A percentile compares a stretch with the other conserved stretches of the same genome.
Evolutionary conservation across 2,113 vertebrate genomes (phyloP).

Genomic region (Danio rerio): GRCz12tu NC_133188.1:27333501-27334000

Average conservation of each 20-base stretch:
- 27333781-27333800: neutral
- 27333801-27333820: neutral
- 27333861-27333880: neutral
- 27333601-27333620: neutral
- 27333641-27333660: conserved; percentile 8
- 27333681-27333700: neutral
- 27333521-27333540: conserved; percentile 2
- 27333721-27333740: neutral
- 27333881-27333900: neutral
- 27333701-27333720: neutral
- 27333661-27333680: conserved; percentile 1
- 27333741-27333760: neutral
- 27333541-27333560: neutral
- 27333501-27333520: conserved; percentile 1
- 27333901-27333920: neutral
- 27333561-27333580: neutral
- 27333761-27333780: neutral
- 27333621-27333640: conserved; percentile 1
- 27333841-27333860: neutral
- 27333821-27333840: neutral
- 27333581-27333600: conserved; percentile 16
- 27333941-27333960: too few relatives aligned
- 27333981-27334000: neutral
- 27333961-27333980: neutral
- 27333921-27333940: neutral